phyloP scores from a whole-genome alignment of 2,888 invertebrate genomes.

The Gari tellinella region DNA sequence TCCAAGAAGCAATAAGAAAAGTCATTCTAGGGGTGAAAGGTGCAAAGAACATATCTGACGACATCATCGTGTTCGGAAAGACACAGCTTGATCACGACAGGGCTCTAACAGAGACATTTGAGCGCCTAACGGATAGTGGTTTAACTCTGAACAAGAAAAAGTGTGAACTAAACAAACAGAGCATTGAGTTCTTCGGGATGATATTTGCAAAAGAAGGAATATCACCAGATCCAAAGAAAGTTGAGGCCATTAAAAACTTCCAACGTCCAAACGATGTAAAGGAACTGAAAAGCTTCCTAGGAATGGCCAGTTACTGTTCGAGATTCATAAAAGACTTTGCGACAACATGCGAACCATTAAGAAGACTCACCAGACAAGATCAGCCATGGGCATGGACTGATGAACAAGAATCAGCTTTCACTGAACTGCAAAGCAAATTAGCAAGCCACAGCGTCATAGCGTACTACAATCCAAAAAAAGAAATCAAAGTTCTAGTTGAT shows the following conservation, averaged over 20 bases:
- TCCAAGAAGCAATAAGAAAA: too few species aligned
- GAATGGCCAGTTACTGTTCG: conserved; percentile 64
- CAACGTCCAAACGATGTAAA: conserved; percentile 18
- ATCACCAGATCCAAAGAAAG: conserved; percentile 24
- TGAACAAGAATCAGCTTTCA: conserved; percentile 5
- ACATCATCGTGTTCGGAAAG: too few species aligned
- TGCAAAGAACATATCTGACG: too few species aligned
- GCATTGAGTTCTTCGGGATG: conserved; percentile 58
- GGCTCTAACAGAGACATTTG: conserved; percentile 66
- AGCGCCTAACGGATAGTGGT: conserved; percentile 40
- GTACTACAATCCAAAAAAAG: conserved; percentile 4
- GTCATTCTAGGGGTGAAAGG: too few species aligned
- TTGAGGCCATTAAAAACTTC: conserved; percentile 22
- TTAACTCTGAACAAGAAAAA: conserved; percentile 28
- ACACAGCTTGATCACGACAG: too few species aligned
- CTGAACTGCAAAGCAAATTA: not conserved
- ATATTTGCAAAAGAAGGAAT: conserved; percentile 19
- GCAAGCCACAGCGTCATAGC: conserved; percentile 4
- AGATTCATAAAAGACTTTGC: too few species aligned
- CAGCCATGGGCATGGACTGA: conserved; percentile 1
- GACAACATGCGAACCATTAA: too few species aligned
- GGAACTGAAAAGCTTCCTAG: conserved; percentile 49
- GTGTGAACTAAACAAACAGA: conserved; percentile 60
- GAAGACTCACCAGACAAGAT: not conserved
- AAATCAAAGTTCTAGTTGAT: conserved; percentile 16